Evolutionary conservation across 2,888 invertebrate species (phyloP).

Genomic region (Rosalia funebris): DNA sequence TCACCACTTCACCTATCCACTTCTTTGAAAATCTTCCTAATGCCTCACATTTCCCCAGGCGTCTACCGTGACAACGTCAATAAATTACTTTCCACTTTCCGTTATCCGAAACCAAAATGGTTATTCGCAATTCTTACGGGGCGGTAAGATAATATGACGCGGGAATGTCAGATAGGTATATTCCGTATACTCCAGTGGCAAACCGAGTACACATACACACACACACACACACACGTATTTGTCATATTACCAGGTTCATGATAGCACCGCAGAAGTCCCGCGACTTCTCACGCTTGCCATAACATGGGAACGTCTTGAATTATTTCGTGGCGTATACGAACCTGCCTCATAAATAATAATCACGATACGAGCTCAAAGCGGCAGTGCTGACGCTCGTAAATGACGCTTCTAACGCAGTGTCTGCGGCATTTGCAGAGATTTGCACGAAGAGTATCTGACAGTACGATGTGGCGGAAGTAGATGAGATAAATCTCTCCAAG

Average conservation of each 20-base stretch:
- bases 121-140: not conserved
- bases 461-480: not conserved
- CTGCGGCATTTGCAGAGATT: constrained; percentile 22
- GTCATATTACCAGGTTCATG: constrained; percentile 1
- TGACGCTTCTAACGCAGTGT: constrained; percentile 22
- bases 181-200: constrained; percentile 2
- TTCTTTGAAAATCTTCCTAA: not conserved
- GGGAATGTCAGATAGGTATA: constrained; percentile 2
- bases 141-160: constrained; percentile 5
- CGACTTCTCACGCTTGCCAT: not conserved
- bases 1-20: no score
- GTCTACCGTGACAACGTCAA: not conserved
- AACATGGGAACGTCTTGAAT: constrained; percentile 24
- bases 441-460: not conserved
- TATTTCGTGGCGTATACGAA: constrained; percentile 13
- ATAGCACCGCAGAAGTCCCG: not conserved
- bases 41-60: not conserved
- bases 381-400: constrained; percentile 25
- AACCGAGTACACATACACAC: no score
- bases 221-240: constrained; percentile 2
- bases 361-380: constrained; percentile 25
- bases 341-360: constrained; percentile 26
- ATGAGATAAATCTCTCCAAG: not conserved
- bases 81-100: not conserved
- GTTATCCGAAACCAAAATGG: not conserved